Evolutionary conservation across 2,797 vertebrate species (phyloP), one percentile per base, ranked within the genome.

Genomic region (Sus cebifrons): DNA sequence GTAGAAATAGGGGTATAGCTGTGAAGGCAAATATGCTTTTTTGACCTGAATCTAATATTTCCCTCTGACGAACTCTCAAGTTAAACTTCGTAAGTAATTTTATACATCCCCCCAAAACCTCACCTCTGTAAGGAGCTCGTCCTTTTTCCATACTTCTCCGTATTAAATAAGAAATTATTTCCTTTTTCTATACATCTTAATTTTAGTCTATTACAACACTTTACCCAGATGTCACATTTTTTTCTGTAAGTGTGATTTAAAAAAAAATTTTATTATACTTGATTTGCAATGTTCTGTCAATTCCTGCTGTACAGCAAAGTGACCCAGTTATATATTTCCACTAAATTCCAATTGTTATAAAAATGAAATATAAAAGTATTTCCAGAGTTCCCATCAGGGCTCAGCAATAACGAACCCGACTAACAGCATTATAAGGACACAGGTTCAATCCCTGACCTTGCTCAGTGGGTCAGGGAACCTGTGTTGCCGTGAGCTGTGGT

Each of bases 301-400:
- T 49, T 49, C 9, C 44, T 49, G 44, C 44, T 49, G 44, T 49
- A 49, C 44, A 49, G 44, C 44, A 49, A 49, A 49, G 44, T 49
- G 44, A 49, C 44, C 9, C 9, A 49, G 44, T 49, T 49, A 49
- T 49, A 18, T 93, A 78, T 74, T 83, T 64, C 87, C 20, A 84
- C 4, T 92, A 75, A 97, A 93, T 95, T 92, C 12, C 49, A 89
- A 86, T 15, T 85, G 65, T 67, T 21, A 83, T 40, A 77, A 93
- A 92, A 86, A 89, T 70, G 44, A 93, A 82, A 95, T 77, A 32
- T 70, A 49, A 86, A 93, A 86, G 18, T 15, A 77, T 65, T 91
- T 93, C 21, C 64, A 16, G 40, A 49, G 44, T 49, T 49, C 44
- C 44, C 9, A 10, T 49, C 44, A 49, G 6, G 44, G 44, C 44